Base-by-base conservation (phyloP, 2,888 invertebrate species). In the Oxyscelio sp. region DNA sequence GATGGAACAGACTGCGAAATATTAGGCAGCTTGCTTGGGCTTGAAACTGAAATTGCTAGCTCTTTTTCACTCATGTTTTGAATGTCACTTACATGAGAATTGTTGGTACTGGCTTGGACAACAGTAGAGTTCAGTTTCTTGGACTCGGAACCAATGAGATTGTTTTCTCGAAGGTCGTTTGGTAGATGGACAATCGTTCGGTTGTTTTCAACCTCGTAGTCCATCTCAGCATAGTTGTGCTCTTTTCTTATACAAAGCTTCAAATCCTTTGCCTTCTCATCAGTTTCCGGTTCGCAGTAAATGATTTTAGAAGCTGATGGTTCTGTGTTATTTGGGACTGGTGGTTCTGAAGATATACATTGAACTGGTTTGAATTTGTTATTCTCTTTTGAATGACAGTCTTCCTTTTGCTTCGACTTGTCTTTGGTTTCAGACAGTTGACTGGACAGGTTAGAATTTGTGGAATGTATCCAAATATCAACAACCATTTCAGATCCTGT, bases 401-500 rank as follows among this genome's bases (percentile, higher is more conserved):
- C 13, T 21, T 54, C 40, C 5, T 71, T 59, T 38, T 27, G 63
- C 40, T 78, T 61, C 11, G 21, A 22, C 27, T 68, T 59, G 27
- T 83, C 83, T 73, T 59, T 71, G 54, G 56, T 48, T 38, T 83
- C 59, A 19, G 59, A 40, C 11, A 15, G n/a, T 21, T 52, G 54
- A 61, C 31, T 66, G 0, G 48, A 21, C 3, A 17, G 15, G 40
- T 19, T 54, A 9, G 66, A 31, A 27, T 31, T 66, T 27, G 24
- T 75, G 2, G 74, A 48, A 13, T 75, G 45, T n/a, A n/a, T n/a
- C n/a, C n/a, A n/a, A n/a, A n/a, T n/a, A n/a, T 97, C 97, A 0
- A 97, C 96, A 9, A 97, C 92, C 0, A 98, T 98, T 95, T 98
- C 98, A 11, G 97, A 96, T 48, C 98, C 97, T 96, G 93, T 13